These are phyloP conservation scores for Ptychobarbus kaznakovi DNA, from an alignment of 2,797 vertebrate genomes.

Conservation along the genomic window DNA sequence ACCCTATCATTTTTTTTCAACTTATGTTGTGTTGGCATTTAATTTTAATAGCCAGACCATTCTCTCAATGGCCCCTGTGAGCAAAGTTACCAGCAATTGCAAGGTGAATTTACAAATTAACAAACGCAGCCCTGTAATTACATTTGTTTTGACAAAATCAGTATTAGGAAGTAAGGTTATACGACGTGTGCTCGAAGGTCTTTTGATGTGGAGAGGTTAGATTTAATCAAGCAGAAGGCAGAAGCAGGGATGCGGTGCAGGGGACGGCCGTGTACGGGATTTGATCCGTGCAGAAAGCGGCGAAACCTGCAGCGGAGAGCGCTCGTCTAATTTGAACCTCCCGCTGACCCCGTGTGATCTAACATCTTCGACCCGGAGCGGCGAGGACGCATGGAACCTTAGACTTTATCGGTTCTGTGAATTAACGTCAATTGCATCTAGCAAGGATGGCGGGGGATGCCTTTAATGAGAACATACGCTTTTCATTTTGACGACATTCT, in stretches of 20 bases:
- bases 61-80: conserved; percentile 46
- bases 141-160: conserved; percentile 60
- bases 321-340: conserved; percentile 71
- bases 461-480: conserved; percentile 73
- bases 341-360: conserved; percentile 76
- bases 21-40: not conserved
- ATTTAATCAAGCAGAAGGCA: conserved; percentile 57
- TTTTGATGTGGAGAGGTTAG: conserved; percentile 56
- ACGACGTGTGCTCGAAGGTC: conserved; percentile 31
- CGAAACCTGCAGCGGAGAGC: conserved; percentile 63
- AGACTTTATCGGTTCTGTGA: conserved; percentile 70
- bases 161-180: conserved; percentile 56
- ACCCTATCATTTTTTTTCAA: not conserved
- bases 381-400: conserved; percentile 65
- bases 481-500: conserved; percentile 73
- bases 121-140: conserved; percentile 47
- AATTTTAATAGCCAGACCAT: not conserved
- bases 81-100: conserved; percentile 55
- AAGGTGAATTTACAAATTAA: conserved; percentile 59
- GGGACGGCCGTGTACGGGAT: conserved; percentile 26
- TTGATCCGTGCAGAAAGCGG: conserved; percentile 37
- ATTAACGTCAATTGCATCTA: conserved; percentile 74
- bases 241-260: conserved; percentile 40
- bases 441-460: conserved; percentile 65
- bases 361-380: conserved; percentile 72